Evolutionary conservation across 2,888 invertebrate genomes (phyloP).

Genomic region (Dendrolimus pini): DNA sequence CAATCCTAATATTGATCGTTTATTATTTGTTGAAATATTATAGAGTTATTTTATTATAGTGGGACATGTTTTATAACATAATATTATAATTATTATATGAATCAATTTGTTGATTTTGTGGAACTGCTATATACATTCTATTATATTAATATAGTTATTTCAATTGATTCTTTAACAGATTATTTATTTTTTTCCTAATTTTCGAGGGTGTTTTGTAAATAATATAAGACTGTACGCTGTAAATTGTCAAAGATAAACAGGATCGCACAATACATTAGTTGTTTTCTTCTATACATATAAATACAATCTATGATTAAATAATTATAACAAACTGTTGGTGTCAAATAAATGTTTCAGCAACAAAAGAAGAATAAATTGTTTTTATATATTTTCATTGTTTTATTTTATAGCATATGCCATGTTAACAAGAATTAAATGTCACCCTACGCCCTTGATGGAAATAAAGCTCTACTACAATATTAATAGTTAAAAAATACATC

Average conservation of each 20-base stretch:
- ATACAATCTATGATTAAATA: conserved; percentile 21
- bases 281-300: conserved; percentile 44
- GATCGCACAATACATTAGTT: conserved; percentile 48
- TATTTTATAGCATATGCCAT: conserved; percentile 7
- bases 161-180: background rate
- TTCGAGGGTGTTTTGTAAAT: conserved; percentile 23
- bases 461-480: too few relatives aligned
- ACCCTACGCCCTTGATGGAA: too few relatives aligned
- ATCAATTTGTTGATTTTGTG: background rate
- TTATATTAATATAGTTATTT: background rate
- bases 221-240: conserved; percentile 55
- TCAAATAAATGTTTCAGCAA: conserved; percentile 44
- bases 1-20: too few relatives aligned
- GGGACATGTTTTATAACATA: too few relatives aligned
- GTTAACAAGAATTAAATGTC: too few relatives aligned
- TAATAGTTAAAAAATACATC: too few relatives aligned
- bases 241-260: conserved; percentile 38
- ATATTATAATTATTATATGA: background rate
- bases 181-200: too few relatives aligned
- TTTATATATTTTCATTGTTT: conserved; percentile 28
- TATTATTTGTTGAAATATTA: too few relatives aligned
- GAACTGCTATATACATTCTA: background rate
- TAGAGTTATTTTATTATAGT: too few relatives aligned
- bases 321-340: conserved; percentile 43
- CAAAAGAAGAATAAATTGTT: conserved; percentile 45